phyloP scores from a whole-genome alignment of 2,888 invertebrate species.

The Dicranocentrus wangi region DNA sequence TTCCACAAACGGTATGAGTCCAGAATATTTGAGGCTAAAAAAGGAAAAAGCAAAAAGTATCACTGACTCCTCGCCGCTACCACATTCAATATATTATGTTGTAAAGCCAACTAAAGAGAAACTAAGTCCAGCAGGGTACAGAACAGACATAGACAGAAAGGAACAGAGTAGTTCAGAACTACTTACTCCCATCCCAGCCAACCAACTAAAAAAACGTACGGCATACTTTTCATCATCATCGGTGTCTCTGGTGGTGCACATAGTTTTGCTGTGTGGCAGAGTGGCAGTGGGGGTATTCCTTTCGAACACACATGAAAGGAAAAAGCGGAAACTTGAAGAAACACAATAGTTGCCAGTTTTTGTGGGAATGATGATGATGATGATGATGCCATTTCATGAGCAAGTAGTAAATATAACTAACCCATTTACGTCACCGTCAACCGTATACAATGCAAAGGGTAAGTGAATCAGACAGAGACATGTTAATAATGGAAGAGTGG shows the following conservation, averaged over 20 bases:
- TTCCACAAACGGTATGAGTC: conserved; percentile 22
- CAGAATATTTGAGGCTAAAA: neutral
- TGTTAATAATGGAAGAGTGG: neutral
- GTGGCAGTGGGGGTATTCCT: no score
- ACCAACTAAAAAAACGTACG: no score
- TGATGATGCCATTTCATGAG: neutral
- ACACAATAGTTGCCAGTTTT: neutral
- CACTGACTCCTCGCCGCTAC: no score
- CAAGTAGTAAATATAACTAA: neutral
- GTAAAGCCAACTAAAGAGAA: neutral
- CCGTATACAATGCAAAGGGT: neutral
- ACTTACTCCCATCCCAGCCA: no score
- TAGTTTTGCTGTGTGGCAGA: no score
- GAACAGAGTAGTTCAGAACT: no score
- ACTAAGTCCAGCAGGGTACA: no score
- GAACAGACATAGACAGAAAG: no score
- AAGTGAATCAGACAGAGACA: conserved; percentile 30
- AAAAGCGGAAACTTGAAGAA: neutral
- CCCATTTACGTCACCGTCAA: conserved; percentile 28
- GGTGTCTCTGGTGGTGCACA: no score
- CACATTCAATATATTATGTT: no score
- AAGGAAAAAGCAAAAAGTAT: neutral
- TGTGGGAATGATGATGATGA: no score
- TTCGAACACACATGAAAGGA: neutral
- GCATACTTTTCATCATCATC: no score